Evolutionary conservation across 2,888 invertebrate genomes (phyloP).

Genomic region (Drosophila mettleri): DNA sequence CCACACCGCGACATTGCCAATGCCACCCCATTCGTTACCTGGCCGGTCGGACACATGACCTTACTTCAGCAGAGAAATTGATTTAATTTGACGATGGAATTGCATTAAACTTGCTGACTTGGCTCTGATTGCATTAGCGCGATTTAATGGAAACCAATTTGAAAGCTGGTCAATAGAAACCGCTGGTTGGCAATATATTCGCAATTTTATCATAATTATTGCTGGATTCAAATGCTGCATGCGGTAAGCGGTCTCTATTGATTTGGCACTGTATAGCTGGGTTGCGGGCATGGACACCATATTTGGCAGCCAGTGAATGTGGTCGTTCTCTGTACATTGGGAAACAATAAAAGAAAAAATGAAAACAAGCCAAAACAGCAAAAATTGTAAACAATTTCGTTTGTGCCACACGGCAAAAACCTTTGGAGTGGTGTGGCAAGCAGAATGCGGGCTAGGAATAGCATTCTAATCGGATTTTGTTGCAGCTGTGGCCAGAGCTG

Average conservation of each 20-base stretch:
- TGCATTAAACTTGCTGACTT: constrained; percentile 66
- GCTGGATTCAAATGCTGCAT: constrained; percentile 19
- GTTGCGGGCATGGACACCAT: not conserved
- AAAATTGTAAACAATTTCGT: constrained; percentile 70
- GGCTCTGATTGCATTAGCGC: constrained; percentile 63
- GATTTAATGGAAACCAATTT: constrained; percentile 39
- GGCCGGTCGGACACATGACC: not conserved
- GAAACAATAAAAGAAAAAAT: constrained; percentile 14
- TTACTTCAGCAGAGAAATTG: constrained; percentile 30
- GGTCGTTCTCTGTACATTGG: constrained; percentile 10
- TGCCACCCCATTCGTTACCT: too few relatives aligned
- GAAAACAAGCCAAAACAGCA: constrained; percentile 42
- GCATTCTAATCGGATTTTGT: constrained; percentile 75
- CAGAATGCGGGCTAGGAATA: constrained; percentile 50
- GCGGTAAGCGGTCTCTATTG: constrained; percentile 37
- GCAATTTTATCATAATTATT: constrained; percentile 52
- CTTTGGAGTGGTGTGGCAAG: not conserved
- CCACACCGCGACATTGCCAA: not conserved
- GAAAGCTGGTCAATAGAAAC: constrained; percentile 36
- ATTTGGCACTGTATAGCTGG: constrained; percentile 33
- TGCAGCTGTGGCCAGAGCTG: constrained; percentile 67
- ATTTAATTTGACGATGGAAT: constrained; percentile 54
- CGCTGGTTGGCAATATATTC: not conserved
- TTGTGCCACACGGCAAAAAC: constrained; percentile 46
- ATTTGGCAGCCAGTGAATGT: constrained; percentile 46